phyloP scores from a whole-genome alignment of 2,113 vertebrate species.

The Gopherus flavomarginatus region DNA sequence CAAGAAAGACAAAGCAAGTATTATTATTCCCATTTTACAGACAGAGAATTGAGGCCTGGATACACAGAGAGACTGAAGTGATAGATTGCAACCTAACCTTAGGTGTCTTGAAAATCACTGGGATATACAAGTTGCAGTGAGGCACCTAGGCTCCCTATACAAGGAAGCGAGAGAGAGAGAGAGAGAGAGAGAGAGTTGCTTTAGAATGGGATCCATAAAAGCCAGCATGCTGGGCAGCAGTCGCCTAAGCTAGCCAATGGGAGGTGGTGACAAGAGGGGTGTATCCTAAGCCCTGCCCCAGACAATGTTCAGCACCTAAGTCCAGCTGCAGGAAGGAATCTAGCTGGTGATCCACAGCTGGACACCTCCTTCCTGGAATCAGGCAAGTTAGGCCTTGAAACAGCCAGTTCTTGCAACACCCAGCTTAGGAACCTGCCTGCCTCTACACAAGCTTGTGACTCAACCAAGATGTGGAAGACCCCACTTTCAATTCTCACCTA shows the following conservation, averaged over 20 bases:
- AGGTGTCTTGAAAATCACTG: neutral
- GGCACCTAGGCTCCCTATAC: neutral
- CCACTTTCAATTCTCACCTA: neutral
- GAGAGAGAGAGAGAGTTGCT: neutral
- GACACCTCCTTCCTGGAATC: neutral
- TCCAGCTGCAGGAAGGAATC: neutral
- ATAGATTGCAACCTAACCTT: neutral
- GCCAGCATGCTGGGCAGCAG: too few relatives aligned
- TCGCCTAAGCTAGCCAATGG: neutral
- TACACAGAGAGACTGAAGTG: constrained; percentile 8
- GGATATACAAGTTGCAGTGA: neutral
- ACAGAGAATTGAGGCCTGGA: neutral
- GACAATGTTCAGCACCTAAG: neutral
- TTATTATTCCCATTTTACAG: neutral
- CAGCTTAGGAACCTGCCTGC: neutral
- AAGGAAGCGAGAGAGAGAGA: neutral
- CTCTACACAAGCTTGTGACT: neutral
- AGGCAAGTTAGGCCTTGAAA: neutral
- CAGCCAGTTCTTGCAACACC: neutral
- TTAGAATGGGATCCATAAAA: neutral
- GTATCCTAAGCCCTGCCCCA: neutral
- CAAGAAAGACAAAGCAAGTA: constrained; percentile 18
- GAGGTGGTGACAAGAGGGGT: neutral
- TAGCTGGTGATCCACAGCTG: neutral
- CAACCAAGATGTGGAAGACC: neutral